These are phyloP conservation scores for Diadumene lineata DNA, from an alignment of 92 coral and sea anemone genomes.

Conservation along the genomic window DNA sequence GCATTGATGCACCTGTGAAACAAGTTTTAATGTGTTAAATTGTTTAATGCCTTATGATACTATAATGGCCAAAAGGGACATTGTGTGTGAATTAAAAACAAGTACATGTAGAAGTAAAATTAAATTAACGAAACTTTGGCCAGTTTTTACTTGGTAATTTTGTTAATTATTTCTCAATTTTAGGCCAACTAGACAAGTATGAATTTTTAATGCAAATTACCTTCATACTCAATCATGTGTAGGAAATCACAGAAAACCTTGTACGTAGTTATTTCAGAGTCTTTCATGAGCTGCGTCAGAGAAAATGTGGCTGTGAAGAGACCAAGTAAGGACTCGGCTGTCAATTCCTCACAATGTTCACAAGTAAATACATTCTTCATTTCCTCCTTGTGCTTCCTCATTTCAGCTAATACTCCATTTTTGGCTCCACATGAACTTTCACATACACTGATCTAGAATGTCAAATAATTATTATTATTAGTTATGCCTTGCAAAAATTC, in stretches of 20 bases:
- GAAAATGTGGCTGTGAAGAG: slow-evolving; percentile 18
- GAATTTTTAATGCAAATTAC: too few species aligned
- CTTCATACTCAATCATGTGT: slow-evolving; percentile 26
- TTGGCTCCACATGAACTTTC: slow-evolving; percentile 38
- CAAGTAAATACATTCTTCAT: slow-evolving; percentile 35
- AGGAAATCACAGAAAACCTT: slow-evolving; percentile 19
- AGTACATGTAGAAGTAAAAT: too few species aligned
- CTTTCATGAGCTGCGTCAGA: slow-evolving; percentile 12
- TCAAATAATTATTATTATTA: neutral
- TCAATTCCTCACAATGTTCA: neutral
- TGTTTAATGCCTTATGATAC: too few species aligned
- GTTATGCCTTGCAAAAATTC: too few species aligned
- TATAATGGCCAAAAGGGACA: too few species aligned
- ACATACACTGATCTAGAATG: slow-evolving; percentile 35
- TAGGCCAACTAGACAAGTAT: too few species aligned
- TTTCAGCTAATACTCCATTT: slow-evolving; percentile 35
- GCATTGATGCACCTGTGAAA: too few species aligned
- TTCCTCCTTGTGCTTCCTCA: slow-evolving; percentile 20
- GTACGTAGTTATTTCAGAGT: slow-evolving; percentile 27
- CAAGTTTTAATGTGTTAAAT: too few species aligned
- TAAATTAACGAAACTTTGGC: too few species aligned
- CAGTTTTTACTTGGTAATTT: too few species aligned
- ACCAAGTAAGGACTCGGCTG: slow-evolving; percentile 19
- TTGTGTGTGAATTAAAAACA: too few species aligned
- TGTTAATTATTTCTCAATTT: too few species aligned